Conservation (phyloP, 2,113 vertebrate species). For the Plotosus lineatus region DNA sequence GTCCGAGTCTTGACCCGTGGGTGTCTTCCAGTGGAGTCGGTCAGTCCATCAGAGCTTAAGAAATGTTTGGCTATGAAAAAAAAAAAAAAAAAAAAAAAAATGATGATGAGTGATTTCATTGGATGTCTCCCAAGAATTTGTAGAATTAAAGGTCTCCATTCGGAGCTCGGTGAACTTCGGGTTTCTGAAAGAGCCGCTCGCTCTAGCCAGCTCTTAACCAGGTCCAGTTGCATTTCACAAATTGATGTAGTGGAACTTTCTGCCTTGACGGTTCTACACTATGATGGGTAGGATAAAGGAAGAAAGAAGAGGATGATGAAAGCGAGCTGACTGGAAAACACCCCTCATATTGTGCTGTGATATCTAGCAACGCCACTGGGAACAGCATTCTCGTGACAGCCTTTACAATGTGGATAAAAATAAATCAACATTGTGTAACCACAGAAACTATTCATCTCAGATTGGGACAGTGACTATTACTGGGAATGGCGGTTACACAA, state of each 20-base stretch:
- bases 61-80: constrained; percentile 40
- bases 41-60: constrained; percentile 32
- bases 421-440: background rate
- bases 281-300: constrained; percentile 52
- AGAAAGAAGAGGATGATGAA: constrained; percentile 20
- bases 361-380: constrained; percentile 28
- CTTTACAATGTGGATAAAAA: background rate
- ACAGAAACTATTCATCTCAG: background rate
- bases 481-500: background rate
- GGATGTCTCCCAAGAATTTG: constrained; percentile 47
- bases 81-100: too few species aligned
- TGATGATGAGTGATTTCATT: constrained; percentile 45
- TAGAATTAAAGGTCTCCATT: constrained; percentile 51
- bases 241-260: constrained; percentile 16
- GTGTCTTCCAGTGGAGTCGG: constrained; percentile 30
- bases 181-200: constrained; percentile 25
- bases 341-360: background rate
- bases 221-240: constrained; percentile 54
- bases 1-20: constrained; percentile 18
- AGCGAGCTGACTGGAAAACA: background rate
- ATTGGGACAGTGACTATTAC: background rate
- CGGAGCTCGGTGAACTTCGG: constrained; percentile 32
- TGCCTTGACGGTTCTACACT: constrained; percentile 44
- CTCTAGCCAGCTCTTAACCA: constrained; percentile 54
- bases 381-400: constrained; percentile 14